Evolutionary conservation across 1,140 invertebrate genomes (phyloP).

Genomic region (Zaprionus taronus): DNA sequence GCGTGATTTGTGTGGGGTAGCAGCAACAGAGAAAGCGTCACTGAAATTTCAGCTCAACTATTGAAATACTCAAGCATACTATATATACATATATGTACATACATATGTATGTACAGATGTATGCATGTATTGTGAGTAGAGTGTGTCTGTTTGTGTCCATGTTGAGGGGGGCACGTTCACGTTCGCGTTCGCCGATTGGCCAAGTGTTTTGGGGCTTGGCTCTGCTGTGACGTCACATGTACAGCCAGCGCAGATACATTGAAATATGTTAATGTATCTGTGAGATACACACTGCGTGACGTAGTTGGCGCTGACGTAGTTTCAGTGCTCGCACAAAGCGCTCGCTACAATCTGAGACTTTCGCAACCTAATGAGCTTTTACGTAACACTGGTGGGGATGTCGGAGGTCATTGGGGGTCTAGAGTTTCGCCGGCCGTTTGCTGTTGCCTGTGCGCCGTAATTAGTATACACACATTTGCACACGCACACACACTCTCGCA

Average conservation of each 20-base stretch:
- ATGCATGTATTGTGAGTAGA: neutral
- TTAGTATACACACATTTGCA: conserved; percentile 43
- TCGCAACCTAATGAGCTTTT: conserved; percentile 64
- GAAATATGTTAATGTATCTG: conserved; percentile 47
- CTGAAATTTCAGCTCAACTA: conserved; percentile 35
- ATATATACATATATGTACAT: neutral
- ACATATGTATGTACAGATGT: neutral
- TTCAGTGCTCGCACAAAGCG: neutral
- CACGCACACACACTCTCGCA: conserved; percentile 22
- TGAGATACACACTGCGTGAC: conserved; percentile 55
- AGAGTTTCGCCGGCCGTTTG: conserved; percentile 5
- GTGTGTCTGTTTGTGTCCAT: conserved; percentile 11
- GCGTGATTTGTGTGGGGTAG: conserved; percentile 67
- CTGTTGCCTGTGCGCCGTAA: conserved; percentile 33
- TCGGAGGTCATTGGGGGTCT: conserved; percentile 38
- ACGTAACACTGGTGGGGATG: conserved; percentile 40
- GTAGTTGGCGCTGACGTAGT: conserved; percentile 60
- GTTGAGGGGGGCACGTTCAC: conserved; percentile 65
- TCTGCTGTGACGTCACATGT: conserved; percentile 68
- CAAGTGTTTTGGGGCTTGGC: conserved; percentile 76
- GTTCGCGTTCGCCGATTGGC: conserved; percentile 63
- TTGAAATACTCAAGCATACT: conserved; percentile 42
- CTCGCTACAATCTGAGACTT: conserved; percentile 31
- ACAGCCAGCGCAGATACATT: conserved; percentile 31
- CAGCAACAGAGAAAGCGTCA: conserved; percentile 49